Base-by-base conservation (phyloP, 1,140 invertebrate species). In the Pristionchus pacificus region DNA sequence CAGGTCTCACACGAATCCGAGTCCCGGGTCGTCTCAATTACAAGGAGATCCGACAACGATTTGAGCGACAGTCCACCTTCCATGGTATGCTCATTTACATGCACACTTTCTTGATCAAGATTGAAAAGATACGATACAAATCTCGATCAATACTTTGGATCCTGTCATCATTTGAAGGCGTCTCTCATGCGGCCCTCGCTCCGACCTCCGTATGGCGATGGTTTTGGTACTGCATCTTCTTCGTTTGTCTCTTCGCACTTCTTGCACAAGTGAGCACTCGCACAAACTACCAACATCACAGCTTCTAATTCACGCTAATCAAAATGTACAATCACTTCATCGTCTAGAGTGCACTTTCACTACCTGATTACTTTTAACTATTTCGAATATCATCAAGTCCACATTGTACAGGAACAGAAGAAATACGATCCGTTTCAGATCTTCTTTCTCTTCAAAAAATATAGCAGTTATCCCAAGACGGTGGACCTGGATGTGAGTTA, bases 11-110 rank as follows among this genome's bases (percentile, higher is more conserved):
- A 60, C 55, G 65, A 10, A 75, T 75, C 33, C 71, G 74, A 27
- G 66, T 74, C n/a, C 62, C 58, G 15, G 65, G 71, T 25, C 65
- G 71, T 27, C 63, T 77, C 15, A 67, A 77, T 55, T 77, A 65
- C 38, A 69, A 31, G 2, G 30, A 68, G 30, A 14, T 78, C 24
- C 60, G 60, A 30, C 28, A 78, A 29, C 68, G 77, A 25, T 82
- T 82, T 62, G 73, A 71, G 29, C 71, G 74, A 19, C 79, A 81
- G 58, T 76, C 71, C 14, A 82, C 80, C 65, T 84, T 82, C 30
- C 81, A 82, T 64, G 81, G 81, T 25, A 73, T 84, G 27, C 65
- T 66, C 65, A 10, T 14, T 13, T 61, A 14, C 24, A 14, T 61
- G 6, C 15, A 61, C 29, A 14, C 15, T 6, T 61, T 30, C 15